Percentiles rank a stretch among this genome's conserved stretches.
Evolutionary conservation across 2,797 vertebrate genomes (phyloP).

Genomic region (Lemur catta): DNA sequence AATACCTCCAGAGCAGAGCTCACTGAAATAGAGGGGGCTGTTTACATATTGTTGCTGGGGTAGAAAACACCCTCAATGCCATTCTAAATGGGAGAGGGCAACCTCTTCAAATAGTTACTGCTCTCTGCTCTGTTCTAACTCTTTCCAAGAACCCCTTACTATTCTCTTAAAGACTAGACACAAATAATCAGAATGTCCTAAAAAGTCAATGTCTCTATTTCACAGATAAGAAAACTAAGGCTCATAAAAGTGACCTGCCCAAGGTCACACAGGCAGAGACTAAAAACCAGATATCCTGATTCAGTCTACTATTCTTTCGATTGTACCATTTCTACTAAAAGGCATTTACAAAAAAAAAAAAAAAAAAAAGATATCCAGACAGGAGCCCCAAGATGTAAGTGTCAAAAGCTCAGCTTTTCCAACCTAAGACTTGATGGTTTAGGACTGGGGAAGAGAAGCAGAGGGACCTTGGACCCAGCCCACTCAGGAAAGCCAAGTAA

Average conservation of each 20-base stretch:
- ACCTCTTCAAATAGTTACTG: neutral
- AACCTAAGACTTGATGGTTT: neutral
- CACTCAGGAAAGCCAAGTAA: conserved; percentile 14
- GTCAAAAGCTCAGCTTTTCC: conserved; percentile 4
- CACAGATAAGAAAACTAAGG: neutral
- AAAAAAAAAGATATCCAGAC: neutral
- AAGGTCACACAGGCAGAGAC: conserved; percentile 1
- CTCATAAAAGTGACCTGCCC: neutral
- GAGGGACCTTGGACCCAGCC: neutral
- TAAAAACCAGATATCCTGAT: conserved; percentile 28
- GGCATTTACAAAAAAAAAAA: neutral
- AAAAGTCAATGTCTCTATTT: conserved; percentile 40
- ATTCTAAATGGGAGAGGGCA: conserved; percentile 16
- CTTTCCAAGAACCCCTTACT: conserved; percentile 23
- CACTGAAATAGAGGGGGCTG: neutral
- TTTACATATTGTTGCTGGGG: neutral
- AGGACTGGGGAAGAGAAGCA: neutral
- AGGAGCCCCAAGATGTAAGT: neutral
- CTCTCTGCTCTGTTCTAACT: neutral
- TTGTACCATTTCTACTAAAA: conserved; percentile 13
- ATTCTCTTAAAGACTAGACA: conserved; percentile 36
- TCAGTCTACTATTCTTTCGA: conserved; percentile 20
- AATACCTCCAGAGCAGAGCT: neutral
- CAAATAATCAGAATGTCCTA: neutral
- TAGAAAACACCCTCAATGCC: neutral